A percentile compares a stretch with the other conserved stretches of the same genome.
These are phyloP conservation scores for Oceanodroma leucorhoa DNA, from an alignment of 2,797 vertebrate genomes.

Conservation along the genomic window DNA sequence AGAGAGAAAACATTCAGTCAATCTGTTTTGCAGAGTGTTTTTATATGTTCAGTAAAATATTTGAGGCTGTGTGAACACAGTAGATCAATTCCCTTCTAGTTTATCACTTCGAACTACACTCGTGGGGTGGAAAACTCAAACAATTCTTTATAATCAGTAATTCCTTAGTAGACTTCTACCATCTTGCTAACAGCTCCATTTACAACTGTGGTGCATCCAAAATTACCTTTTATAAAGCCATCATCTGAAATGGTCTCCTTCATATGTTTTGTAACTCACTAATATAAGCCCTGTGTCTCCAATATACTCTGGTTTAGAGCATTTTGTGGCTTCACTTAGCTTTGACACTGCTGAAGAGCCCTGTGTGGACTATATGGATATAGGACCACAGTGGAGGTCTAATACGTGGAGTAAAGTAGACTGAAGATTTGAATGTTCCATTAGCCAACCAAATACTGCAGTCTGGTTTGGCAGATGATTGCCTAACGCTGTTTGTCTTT, in stretches of 20 bases:
- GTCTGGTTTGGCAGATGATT: neutral
- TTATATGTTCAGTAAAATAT: neutral
- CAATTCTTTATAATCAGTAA: neutral
- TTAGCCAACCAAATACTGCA: neutral
- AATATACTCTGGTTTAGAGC: neutral
- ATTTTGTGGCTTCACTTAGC: neutral
- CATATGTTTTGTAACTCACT: neutral
- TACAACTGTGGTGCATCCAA: neutral
- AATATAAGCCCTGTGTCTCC: neutral
- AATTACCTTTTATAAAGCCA: neutral
- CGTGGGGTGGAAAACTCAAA: neutral
- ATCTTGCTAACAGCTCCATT: conserved; percentile 15
- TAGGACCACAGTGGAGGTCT: neutral
- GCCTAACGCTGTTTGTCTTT: conserved; percentile 20
- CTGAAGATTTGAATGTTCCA: neutral
- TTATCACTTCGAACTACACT: neutral
- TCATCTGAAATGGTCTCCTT: neutral
- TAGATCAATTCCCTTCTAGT: neutral
- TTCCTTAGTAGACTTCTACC: neutral
- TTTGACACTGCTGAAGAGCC: neutral
- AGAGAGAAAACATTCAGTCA: neutral
- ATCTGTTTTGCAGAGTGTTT: neutral
- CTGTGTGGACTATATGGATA: neutral
- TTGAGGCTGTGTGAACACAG: neutral
- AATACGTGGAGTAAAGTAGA: neutral